Base-by-base conservation (phyloP, 2,797 vertebrate genomes). In the Chiloscyllium punctatum region DNA sequence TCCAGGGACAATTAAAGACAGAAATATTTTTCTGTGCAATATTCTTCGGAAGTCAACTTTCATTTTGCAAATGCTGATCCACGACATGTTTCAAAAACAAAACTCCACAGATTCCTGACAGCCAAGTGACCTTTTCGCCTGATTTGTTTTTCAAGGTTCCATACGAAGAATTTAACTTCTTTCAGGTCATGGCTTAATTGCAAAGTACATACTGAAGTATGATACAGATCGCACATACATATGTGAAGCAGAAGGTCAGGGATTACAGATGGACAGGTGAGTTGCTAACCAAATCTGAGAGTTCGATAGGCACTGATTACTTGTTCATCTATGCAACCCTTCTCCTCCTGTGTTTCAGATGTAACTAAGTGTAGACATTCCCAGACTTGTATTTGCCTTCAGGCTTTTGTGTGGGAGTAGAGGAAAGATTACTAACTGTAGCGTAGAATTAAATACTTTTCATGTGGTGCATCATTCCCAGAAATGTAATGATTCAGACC, bases 381-480 rank as follows among this genome's bases (percentile, higher is more conserved):
- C 90, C 90, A 92, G 90, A 92, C 66, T 92, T 92, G 62, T 42
- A 23, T 92, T 42, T 90, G 51, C 53, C 48, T 84, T 62, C 42
- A 66, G 90, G 37, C 66, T 42, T 68, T 92, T 92, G 90, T 92
- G 90, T 92, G 90, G 90, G 90, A 42, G 90, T 92, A 21, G 62
- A 42, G 66, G 62, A 69, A 92, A 92, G 90, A 69, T 69, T 69
- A 92, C 90, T 92, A 68, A 92, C 62, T 68, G 69, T 33, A 69
- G 21, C 42, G 37, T 69, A 92, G 66, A 69, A 69, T 69, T 42
- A 92, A 92, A 92, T 69, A 66, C 21, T 68, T 92, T 69, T 69
- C 90, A 92, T 92, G 90, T 42, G 90, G 66, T 66, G 66, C 42
- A 42, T 42, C 62, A 92, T 68, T 69, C 16, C 33, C 90, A 92